phyloP scores from a whole-genome alignment of 2,797 vertebrate species.

The Gambelia wislizenii region DNA sequence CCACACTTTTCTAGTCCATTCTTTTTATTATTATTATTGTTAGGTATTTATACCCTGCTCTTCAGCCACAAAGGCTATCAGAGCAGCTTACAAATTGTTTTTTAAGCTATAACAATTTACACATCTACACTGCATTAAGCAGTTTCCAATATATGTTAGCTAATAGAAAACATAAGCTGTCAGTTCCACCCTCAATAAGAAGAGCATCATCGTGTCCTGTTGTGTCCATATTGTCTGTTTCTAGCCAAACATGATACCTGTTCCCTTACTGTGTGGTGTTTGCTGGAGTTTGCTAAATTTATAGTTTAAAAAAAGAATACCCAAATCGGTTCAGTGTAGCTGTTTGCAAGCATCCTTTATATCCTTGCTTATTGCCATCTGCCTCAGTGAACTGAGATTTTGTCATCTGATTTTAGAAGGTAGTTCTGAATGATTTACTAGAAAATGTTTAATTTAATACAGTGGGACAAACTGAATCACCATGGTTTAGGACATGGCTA shows the following conservation, averaged over 20 bases:
- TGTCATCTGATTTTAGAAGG: not conserved
- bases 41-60: no score
- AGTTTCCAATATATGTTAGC: no score
- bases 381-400: not conserved
- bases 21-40: no score
- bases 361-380: not conserved
- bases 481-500: not conserved
- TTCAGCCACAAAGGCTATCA: no score
- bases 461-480: not conserved
- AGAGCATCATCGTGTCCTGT: not conserved
- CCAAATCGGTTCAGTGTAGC: not conserved
- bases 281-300: not conserved
- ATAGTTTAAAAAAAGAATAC: not conserved
- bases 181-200: not conserved
- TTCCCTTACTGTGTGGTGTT: not conserved
- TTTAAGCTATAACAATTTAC: no score
- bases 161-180: no score
- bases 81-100: no score
- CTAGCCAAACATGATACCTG: not conserved
- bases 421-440: not conserved
- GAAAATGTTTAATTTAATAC: not conserved
- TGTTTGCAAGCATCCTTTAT: not conserved
- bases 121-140: no score
- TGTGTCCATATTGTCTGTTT: not conserved
- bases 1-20: not conserved